Evolutionary conservation across 2,113 vertebrate species (phyloP), one percentile per base, ranked within the genome.

Genomic region (Desmodus rotundus): DNA sequence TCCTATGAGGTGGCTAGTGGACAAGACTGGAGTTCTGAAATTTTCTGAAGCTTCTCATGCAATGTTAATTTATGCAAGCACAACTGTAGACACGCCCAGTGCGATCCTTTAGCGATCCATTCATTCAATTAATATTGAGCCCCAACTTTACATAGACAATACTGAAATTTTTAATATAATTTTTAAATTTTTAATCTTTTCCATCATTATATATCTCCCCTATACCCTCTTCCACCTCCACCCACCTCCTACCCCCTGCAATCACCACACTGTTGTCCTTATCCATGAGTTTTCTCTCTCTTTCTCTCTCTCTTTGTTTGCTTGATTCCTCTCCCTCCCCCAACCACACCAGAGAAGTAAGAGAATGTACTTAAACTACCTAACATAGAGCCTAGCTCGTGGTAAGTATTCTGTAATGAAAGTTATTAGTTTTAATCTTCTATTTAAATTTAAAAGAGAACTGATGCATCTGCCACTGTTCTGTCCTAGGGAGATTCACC

Each of bases 351-450:
- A 61, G 58, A 28, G 58, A 43, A 72, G 19, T 67, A n/a, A 73
- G 26, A 76, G 3, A 73, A 9, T 54, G 1, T 68, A 38, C 72
- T 72, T 68, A 65, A 74, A 65, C n/a, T 19, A 83, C 22, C 17
- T 72, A 72, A 24, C 47, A 68, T 12, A 47, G 43, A 67, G 3
- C 36, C 50, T 92, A 26, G 19, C 26, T 94, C 19, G 2, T 41
- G 74, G 93, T 90, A 76, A 5, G 24, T 65, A 76, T 93, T 91
- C 5, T 43, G 36, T 76, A 93, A 91, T 84, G 6, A 94, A 87
- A 95, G 11, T 4, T 17, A 68, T 84, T 85, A 54, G n/a, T 93
- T 93, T 96, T 85, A 45, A 85, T 84, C 43, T 20, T 89, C 22
- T 89, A 28, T 89, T 83, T 76, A 77, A 56, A 61, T n/a, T 89